Conservation (phyloP, 1,140 invertebrate species). For the Listronotus bonariensis region DNA sequence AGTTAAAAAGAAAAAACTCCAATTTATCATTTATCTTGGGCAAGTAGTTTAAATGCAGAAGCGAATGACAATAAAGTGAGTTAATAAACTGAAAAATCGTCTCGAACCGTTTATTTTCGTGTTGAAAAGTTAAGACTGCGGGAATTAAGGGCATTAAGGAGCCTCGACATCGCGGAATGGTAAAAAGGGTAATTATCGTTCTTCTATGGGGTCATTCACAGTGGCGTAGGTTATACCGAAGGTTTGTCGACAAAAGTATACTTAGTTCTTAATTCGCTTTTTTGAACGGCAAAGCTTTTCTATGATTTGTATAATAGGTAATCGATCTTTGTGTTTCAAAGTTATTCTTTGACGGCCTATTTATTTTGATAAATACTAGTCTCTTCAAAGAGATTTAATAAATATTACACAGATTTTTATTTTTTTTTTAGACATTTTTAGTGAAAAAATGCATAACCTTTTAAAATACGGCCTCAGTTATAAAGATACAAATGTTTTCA, state of each 20-base stretch:
- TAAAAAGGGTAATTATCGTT: conserved; percentile 34
- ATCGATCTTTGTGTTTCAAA: too few relatives aligned
- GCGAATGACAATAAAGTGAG: conserved; percentile 25
- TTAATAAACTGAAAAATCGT: conserved; percentile 35
- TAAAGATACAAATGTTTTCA: too few relatives aligned
- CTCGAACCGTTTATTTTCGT: conserved; percentile 32
- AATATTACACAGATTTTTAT: too few relatives aligned
- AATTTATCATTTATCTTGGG: conserved; percentile 1
- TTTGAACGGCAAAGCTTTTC: too few relatives aligned
- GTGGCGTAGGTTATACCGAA: not conserved
- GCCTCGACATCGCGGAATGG: conserved; percentile 24
- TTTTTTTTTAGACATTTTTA: too few relatives aligned
- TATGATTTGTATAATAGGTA: too few relatives aligned
- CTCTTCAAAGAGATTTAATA: too few relatives aligned
- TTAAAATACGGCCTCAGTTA: too few relatives aligned
- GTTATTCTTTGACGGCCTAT: too few relatives aligned
- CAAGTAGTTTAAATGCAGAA: conserved; percentile 11
- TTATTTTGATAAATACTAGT: too few relatives aligned
- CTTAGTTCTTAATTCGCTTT: not conserved
- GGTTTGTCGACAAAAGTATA: not conserved
- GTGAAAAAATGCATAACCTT: too few relatives aligned
- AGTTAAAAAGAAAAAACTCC: not conserved
- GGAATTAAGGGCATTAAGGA: conserved; percentile 32
- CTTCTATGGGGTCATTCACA: conserved; percentile 9
- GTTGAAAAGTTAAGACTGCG: conserved; percentile 34